Conservation (phyloP, 2,888 invertebrate species). For the Tenodera sinensis region DNA sequence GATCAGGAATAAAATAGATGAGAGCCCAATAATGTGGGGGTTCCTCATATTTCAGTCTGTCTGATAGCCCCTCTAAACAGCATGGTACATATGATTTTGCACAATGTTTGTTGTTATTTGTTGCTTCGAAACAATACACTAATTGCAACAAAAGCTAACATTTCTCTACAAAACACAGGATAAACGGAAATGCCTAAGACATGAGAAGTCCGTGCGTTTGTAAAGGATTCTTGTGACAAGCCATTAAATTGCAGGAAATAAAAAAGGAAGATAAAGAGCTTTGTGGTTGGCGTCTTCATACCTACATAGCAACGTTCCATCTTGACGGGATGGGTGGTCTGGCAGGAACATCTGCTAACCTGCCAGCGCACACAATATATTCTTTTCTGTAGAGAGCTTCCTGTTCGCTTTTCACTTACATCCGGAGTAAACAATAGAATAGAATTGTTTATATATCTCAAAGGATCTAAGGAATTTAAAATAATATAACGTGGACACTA, state of each 20-base stretch:
- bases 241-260: background rate
- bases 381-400: background rate
- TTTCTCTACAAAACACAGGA: background rate
- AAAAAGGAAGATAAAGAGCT: background rate
- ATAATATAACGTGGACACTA: too few relatives aligned
- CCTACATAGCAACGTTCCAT: background rate
- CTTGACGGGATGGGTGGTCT: background rate
- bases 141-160: too few relatives aligned
- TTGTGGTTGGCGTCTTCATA: background rate
- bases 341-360: background rate
- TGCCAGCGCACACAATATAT: background rate
- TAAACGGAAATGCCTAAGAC: background rate
- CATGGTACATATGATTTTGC: too few relatives aligned
- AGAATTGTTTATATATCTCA: background rate
- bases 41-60: too few relatives aligned
- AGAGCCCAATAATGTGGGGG: too few relatives aligned
- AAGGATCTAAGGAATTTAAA: too few relatives aligned
- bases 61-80: too few relatives aligned
- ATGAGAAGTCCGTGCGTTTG: background rate
- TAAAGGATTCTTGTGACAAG: background rate
- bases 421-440: background rate
- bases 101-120: too few relatives aligned
- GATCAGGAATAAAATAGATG: too few relatives aligned
- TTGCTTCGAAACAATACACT: too few relatives aligned
- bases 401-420: background rate